Conservation (phyloP, 1,140 invertebrate genomes). For the Anagrus nilaparvatae region DNA sequence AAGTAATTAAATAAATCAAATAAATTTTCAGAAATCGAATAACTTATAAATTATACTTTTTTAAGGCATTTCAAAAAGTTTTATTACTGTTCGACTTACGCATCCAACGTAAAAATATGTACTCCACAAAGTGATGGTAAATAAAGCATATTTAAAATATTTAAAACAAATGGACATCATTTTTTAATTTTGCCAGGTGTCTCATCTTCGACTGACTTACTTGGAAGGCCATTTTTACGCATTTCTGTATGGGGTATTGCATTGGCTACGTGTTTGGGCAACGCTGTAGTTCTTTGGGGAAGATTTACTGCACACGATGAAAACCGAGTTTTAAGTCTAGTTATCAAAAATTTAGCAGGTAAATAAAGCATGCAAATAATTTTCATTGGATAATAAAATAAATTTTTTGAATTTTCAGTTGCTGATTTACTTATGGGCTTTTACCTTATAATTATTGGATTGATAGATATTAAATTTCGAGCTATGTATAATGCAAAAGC, state of each 20-base stretch:
- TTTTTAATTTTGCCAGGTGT: slow-evolving; percentile 36
- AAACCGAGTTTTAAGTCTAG: slow-evolving; percentile 48
- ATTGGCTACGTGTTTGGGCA: slow-evolving; percentile 53
- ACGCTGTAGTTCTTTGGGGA: slow-evolving; percentile 57
- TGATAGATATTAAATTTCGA: slow-evolving; percentile 54
- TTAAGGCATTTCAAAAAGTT: slow-evolving; percentile 60
- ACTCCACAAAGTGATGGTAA: slow-evolving; percentile 58
- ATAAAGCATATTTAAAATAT: slow-evolving; percentile 1
- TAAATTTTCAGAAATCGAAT: neutral
- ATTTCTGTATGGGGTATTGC: slow-evolving; percentile 65
- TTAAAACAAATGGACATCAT: neutral
- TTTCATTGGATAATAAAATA: too few relatives aligned
- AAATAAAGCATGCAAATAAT: too few relatives aligned
- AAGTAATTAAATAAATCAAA: slow-evolving; percentile 19
- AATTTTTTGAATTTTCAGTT: too few relatives aligned
- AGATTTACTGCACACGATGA: slow-evolving; percentile 51
- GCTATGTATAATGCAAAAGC: slow-evolving; percentile 54
- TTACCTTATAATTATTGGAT: slow-evolving; percentile 61
- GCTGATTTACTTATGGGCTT: slow-evolving; percentile 75
- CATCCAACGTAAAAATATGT: slow-evolving; percentile 51
- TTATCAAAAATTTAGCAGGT: slow-evolving; percentile 65
- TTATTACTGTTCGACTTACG: slow-evolving; percentile 55
- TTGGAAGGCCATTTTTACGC: slow-evolving; percentile 54
- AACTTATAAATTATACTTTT: slow-evolving; percentile 8
- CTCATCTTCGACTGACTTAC: slow-evolving; percentile 55